phyloP scores from a whole-genome alignment of 2,888 invertebrate genomes.

The Linnaemya vulpina region DNA sequence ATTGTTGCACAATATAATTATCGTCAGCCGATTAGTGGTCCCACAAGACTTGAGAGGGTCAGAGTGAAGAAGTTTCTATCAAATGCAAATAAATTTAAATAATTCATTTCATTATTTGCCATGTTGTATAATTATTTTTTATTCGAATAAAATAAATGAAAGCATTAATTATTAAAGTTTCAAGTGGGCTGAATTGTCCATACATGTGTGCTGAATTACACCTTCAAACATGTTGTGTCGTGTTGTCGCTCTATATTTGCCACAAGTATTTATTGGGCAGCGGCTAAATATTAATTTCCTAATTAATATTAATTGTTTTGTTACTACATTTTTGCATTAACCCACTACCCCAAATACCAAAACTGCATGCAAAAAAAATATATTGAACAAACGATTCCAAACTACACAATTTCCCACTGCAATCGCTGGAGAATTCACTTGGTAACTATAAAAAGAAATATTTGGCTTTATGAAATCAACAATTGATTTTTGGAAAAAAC shows the following conservation, averaged over 20 bases:
- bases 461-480: too few species aligned
- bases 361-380: conserved; percentile 19
- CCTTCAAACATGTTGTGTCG: background rate
- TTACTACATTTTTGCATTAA: conserved; percentile 58
- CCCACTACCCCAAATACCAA: conserved; percentile 67
- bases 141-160: background rate
- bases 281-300: conserved; percentile 25
- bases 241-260: background rate
- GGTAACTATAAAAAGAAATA: too few species aligned
- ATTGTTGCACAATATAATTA: too few species aligned
- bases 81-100: conserved; percentile 1
- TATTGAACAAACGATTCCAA: background rate
- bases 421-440: background rate
- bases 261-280: conserved; percentile 9
- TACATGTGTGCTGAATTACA: background rate
- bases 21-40: too few species aligned
- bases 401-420: conserved; percentile 38
- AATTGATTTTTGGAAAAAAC: too few species aligned
- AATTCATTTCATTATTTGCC: background rate
- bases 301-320: conserved; percentile 50
- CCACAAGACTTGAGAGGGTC: too few species aligned
- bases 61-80: too few species aligned
- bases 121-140: background rate
- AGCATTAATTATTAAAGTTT: background rate
- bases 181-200: conserved; percentile 20